These are phyloP conservation scores for Xylocopa sonorina DNA, from an alignment of 1,140 invertebrate species.

Conservation along the genomic window DNA sequence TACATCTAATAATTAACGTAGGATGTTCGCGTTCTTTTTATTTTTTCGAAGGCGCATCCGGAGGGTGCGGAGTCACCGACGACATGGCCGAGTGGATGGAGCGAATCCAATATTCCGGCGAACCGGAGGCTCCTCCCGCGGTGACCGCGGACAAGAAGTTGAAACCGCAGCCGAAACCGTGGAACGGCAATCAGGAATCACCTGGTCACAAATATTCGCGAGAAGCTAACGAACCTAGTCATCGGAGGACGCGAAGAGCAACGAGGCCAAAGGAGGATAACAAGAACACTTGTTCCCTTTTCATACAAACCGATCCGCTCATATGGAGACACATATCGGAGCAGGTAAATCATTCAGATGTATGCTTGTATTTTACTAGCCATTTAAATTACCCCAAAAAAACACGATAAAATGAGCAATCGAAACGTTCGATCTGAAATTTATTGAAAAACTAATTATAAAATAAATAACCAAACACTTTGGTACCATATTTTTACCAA, in stretches of 20 bases:
- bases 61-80: constrained; percentile 93
- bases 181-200: constrained; percentile 76
- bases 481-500: no score
- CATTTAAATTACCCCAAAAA: no score
- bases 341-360: constrained; percentile 82
- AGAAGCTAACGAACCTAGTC: constrained; percentile 84
- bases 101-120: constrained; percentile 92
- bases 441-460: no score
- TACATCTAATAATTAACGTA: no score
- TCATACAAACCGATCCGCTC: constrained; percentile 98
- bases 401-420: no score
- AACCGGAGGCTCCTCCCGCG: constrained; percentile 82
- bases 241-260: constrained; percentile 81
- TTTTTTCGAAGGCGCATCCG: constrained; percentile 86
- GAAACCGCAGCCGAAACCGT: constrained; percentile 67
- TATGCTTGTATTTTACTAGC: no score
- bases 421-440: no score
- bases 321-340: constrained; percentile 95
- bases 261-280: constrained; percentile 86
- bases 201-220: constrained; percentile 85
- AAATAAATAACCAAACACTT: no score
- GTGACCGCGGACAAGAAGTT: constrained; percentile 74
- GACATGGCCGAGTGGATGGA: constrained; percentile 96
- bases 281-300: constrained; percentile 93
- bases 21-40: no score